Percentiles rank a stretch among this genome's conserved stretches.
phyloP scores from a whole-genome alignment of 1,140 invertebrate genomes.

The Ips nitidus region DNA sequence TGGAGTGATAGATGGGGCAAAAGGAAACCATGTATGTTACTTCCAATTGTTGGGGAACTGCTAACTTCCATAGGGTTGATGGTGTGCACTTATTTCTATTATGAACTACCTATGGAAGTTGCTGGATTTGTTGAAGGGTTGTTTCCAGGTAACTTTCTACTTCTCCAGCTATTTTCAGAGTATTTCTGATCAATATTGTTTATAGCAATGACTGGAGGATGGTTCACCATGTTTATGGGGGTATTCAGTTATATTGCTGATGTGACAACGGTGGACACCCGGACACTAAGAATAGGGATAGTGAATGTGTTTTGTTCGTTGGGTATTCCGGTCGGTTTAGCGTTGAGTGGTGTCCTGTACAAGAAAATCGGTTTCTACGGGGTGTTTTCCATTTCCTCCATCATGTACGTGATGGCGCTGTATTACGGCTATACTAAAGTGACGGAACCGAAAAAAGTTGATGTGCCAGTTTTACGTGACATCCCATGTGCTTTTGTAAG shows the following conservation, averaged over 20 bases:
- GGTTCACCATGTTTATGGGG: conserved; percentile 87
- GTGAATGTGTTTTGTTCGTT: conserved; percentile 80
- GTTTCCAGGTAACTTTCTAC: conserved; percentile 61
- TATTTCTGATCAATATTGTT: not conserved
- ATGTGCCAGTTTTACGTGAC: conserved; percentile 51
- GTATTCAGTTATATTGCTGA: conserved; percentile 88
- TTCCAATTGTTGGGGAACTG: conserved; percentile 80
- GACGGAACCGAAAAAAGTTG: conserved; percentile 59
- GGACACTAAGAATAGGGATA: conserved; percentile 80
- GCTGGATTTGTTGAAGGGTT: conserved; percentile 74
- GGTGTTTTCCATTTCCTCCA: conserved; percentile 72
- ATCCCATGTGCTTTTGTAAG: conserved; percentile 48
- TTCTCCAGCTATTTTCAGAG: not conserved
- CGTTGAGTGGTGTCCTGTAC: conserved; percentile 69
- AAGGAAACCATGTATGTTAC: conserved; percentile 80
- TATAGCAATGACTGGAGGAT: conserved; percentile 75
- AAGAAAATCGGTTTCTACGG: conserved; percentile 78
- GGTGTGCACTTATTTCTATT: conserved; percentile 75
- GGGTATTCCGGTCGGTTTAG: conserved; percentile 77
- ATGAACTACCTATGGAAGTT: conserved; percentile 75
- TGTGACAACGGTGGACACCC: conserved; percentile 75
- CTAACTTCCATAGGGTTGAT: conserved; percentile 75
- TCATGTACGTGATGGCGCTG: conserved; percentile 73
- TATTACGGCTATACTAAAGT: conserved; percentile 68
- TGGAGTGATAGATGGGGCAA: conserved; percentile 74